Conservation (phyloP, 2,113 vertebrate species). For the Takifugu flavidus region DNA sequence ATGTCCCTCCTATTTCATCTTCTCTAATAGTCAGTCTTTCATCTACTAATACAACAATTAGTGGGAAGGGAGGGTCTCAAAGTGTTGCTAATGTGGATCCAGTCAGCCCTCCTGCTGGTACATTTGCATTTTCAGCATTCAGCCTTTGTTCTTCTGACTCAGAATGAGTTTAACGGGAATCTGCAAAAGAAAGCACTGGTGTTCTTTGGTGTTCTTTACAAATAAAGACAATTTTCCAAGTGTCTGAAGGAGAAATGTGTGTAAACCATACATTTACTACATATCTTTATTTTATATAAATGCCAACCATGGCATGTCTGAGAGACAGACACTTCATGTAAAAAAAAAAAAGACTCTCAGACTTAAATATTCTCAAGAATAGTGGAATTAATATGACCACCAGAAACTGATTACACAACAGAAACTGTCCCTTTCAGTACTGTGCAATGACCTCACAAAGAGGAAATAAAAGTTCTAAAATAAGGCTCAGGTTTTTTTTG, state of each 20-base stretch:
- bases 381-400: background rate
- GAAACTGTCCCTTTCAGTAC: background rate
- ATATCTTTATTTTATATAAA: no score
- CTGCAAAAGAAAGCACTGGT: background rate
- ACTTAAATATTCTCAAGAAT: background rate
- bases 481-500: background rate
- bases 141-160: constrained; percentile 20
- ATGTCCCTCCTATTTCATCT: background rate
- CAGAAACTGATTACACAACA: constrained; percentile 1
- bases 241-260: no score
- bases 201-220: background rate
- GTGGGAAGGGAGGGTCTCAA: background rate
- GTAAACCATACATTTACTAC: no score
- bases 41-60: constrained; percentile 26
- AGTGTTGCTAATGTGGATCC: constrained; percentile 20
- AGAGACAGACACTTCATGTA: no score
- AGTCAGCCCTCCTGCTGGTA: constrained; percentile 13
- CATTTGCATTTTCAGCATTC: constrained; percentile 28
- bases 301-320: no score
- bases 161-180: constrained; percentile 8
- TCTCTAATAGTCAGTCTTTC: constrained; percentile 2
- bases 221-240: background rate
- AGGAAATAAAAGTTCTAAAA: no score
- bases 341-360: no score
- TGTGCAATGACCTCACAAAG: background rate